phyloP scores from a whole-genome alignment of 2,797 vertebrate genomes.

The Smutsia temminckii region DNA sequence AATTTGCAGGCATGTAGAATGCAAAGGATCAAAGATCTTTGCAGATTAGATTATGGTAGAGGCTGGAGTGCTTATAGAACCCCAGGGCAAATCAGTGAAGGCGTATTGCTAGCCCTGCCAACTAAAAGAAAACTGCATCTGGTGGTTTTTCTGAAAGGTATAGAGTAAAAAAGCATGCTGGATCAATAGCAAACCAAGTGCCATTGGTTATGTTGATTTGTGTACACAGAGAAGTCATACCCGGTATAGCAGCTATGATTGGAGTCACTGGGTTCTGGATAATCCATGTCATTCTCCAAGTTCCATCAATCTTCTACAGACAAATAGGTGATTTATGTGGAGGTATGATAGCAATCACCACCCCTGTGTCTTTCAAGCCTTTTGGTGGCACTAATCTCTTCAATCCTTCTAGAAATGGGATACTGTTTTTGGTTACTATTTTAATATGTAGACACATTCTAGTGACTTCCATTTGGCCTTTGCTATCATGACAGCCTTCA shows the following conservation, averaged over 20 bases:
- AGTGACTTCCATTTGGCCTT: not conserved
- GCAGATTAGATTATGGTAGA: not conserved
- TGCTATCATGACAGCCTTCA: not conserved
- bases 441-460: not conserved
- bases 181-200: not conserved
- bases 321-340: not conserved
- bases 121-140: not conserved
- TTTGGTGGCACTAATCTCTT: not conserved
- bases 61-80: not conserved
- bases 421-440: not conserved
- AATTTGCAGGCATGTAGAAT: not conserved
- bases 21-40: not conserved
- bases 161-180: not conserved
- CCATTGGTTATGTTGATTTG: not conserved
- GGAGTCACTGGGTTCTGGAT: not conserved
- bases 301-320: not conserved
- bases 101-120: not conserved
- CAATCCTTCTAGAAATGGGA: not conserved
- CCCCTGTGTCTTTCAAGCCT: not conserved
- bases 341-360: not conserved
- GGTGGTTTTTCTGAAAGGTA: not conserved
- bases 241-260: not conserved
- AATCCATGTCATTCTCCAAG: not conserved
- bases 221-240: not conserved
- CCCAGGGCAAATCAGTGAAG: no score